Evolutionary conservation across 1,140 invertebrate species (phyloP), one percentile per base, ranked within the genome.

Genomic region (Macrostomum lignano): DNA sequence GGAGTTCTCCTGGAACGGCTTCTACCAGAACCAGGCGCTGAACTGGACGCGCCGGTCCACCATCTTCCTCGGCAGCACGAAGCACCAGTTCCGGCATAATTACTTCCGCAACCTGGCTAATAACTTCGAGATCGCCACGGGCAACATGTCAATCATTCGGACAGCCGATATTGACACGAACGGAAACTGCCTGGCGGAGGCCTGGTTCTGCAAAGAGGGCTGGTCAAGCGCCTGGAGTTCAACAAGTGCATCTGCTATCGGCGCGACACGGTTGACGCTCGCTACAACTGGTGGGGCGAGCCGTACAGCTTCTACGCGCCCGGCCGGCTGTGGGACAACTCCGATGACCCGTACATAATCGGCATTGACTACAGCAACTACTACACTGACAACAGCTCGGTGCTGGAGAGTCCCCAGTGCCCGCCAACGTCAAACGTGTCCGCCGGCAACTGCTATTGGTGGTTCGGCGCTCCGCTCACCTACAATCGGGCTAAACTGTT

Each of bases 231-330:
- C n/a, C n/a, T n/a, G n/a, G 31, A 13, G 17, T 6, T 2, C 13
- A 36, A 33, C 13, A 38, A 25, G 22, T 11, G 21, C 35, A 44
- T 42, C 38, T 61, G 72, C 7, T 74, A 70, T 69, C 70, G 70
- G 41, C 73, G 73, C 2, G 70, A 70, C 19, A 17, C 9, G 26
- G 71, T 96, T 17, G 74, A 93, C 49, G 88, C 84, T 0, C 67
- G 67, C 28, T 66, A 78, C 44, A 98, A 98, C 54, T 98, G 81
- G 65, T 96, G 88, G 88, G 81, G 84, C 23, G 82, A 78, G 49
- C 82, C 84, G 45, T 71, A 73, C 37, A 71, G 69, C 0, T 60
- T 72, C 9, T 81, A 79, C 0, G 81, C 96, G 0, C 66, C 68
- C 11, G 82, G 79, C 3, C 66, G 86, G 31, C 82, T 94, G 25